These are phyloP conservation scores for Willowsia nigromaculata DNA, from an alignment of 2,888 invertebrate species.

Conservation along the genomic window DNA sequence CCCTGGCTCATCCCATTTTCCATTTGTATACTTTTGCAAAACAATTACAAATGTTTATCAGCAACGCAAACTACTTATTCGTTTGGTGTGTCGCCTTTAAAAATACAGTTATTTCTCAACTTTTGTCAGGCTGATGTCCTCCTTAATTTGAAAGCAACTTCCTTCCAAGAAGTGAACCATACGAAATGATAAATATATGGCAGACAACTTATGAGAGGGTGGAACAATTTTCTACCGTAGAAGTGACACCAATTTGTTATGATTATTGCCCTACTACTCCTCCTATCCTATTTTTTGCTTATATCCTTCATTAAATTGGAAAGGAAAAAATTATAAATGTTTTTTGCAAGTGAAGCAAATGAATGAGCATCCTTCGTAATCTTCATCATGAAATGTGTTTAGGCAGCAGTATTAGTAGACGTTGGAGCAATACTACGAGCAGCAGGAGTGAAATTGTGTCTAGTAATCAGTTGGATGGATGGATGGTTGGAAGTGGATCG, in stretches of 20 bases:
- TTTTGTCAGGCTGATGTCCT: constrained; percentile 7
- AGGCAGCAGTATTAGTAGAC: not conserved
- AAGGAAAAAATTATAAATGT: not conserved
- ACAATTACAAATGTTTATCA: not conserved
- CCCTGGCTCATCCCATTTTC: not conserved
- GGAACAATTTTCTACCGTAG: not conserved
- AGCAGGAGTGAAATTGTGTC: not conserved
- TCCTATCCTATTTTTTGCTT: constrained; percentile 7
- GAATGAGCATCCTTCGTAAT: constrained; percentile 19
- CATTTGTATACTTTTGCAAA: not conserved
- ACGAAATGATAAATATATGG: not conserved
- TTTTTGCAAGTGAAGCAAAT: constrained; percentile 48
- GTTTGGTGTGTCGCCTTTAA: not conserved
- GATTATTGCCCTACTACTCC: constrained; percentile 16
- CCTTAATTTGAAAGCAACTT: not conserved
- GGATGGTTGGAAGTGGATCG: constrained; percentile 39
- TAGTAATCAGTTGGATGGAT: constrained; percentile 42
- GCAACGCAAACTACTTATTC: not conserved
- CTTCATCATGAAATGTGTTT: not conserved
- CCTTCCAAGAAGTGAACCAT: not conserved
- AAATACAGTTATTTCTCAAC: not conserved
- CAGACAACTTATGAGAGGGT: constrained; percentile 7
- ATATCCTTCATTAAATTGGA: constrained; percentile 25
- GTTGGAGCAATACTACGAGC: not conserved
- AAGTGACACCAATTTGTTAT: constrained; percentile 36